Percentiles rank a stretch among this genome's conserved stretches.
phyloP scores from a whole-genome alignment of 92 coral and sea anemone genomes.

The Hydrozoanthus gracilis region DNA sequence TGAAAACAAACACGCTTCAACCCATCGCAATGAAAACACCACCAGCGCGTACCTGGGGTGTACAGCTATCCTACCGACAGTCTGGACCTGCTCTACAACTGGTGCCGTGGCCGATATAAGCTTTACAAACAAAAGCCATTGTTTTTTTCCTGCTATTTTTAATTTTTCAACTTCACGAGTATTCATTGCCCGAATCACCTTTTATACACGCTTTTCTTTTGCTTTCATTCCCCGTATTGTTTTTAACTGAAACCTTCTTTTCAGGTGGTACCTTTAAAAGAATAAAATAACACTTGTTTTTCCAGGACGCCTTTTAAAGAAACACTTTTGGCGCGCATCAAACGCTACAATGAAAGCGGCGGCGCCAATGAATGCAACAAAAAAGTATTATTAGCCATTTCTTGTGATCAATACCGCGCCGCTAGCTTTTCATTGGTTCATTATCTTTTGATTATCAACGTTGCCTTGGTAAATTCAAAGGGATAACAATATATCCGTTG shows the following conservation, averaged over 20 bases:
- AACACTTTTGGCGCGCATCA: not conserved
- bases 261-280: not conserved
- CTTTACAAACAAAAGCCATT: not conserved
- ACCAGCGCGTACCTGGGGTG: not conserved
- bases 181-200: not conserved
- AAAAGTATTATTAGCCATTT: not conserved
- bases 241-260: not conserved
- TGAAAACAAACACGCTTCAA: not conserved
- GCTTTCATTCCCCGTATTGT: not conserved
- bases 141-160: not conserved
- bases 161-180: not conserved
- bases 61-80: not conserved
- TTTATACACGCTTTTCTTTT: not conserved
- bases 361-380: not conserved
- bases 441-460: too few species aligned
- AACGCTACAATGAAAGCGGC: not conserved
- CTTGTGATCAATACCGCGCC: too few species aligned
- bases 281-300: not conserved
- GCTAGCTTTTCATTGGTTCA: too few species aligned
- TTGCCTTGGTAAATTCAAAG: not conserved
- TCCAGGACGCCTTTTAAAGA: not conserved
- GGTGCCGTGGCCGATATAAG: not conserved
- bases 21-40: not conserved
- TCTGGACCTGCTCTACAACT: not conserved
- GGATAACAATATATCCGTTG: not conserved